These are phyloP conservation scores for Andrena praecox DNA, from an alignment of 2,888 invertebrate species.

Conservation along the genomic window DNA sequence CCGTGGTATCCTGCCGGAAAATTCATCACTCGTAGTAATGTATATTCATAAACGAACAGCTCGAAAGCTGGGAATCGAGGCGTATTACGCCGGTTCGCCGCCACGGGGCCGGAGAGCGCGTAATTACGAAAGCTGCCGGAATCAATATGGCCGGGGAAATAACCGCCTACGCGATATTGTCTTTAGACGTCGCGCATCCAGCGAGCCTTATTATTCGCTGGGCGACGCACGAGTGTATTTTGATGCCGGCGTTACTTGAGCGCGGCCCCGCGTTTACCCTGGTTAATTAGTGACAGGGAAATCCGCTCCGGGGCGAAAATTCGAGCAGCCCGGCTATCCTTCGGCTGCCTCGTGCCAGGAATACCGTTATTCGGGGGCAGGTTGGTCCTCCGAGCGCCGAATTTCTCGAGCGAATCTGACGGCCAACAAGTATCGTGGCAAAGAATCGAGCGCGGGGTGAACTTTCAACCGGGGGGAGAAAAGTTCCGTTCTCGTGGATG, in stretches of 20 bases:
- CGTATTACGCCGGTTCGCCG: neutral
- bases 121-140: constrained; percentile 37
- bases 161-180: constrained; percentile 18
- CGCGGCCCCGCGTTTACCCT: neutral
- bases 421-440: no score
- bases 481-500: no score
- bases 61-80: constrained; percentile 29
- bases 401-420: no score
- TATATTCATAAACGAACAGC: constrained; percentile 46
- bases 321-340: neutral
- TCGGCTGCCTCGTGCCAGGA: neutral
- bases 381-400: no score
- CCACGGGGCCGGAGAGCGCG: neutral
- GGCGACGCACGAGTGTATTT: neutral
- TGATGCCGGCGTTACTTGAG: constrained; percentile 15
- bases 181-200: constrained; percentile 2
- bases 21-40: constrained; percentile 38
- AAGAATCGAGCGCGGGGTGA: no score
- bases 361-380: neutral
- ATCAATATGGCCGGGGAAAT: constrained; percentile 34
- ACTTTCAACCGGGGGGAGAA: no score
- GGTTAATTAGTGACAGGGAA: constrained; percentile 15
- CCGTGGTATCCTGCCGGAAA: constrained; percentile 5
- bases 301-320: neutral
- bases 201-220: constrained; percentile 18